A percentile compares a stretch with the other conserved stretches of the same genome.
Conservation (phyloP, 92 coral and sea anemone genomes). For the Umimayanthus chanpuru region DNA sequence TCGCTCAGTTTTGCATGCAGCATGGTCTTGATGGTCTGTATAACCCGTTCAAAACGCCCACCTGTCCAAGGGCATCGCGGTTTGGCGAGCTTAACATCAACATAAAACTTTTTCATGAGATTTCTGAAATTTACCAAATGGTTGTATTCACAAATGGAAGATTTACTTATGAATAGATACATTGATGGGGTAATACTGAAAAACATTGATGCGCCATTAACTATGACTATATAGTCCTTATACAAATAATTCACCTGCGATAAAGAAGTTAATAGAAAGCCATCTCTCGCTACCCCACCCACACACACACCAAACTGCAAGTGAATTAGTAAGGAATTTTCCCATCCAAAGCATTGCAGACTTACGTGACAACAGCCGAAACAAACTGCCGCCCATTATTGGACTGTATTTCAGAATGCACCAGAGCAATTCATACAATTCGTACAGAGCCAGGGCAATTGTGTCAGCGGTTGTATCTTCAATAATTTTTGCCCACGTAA, state of each 20-base stretch:
- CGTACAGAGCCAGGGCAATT: neutral
- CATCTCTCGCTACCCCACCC: too few relatives aligned
- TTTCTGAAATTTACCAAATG: too few relatives aligned
- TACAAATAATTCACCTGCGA: too few relatives aligned
- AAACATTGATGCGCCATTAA: too few relatives aligned
- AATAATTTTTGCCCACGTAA: neutral
- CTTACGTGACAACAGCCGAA: neutral
- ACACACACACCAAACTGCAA: too few relatives aligned
- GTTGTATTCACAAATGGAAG: too few relatives aligned
- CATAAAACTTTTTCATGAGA: constrained; percentile 13
- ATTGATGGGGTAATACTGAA: too few relatives aligned
- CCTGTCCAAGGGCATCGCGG: constrained; percentile 44
- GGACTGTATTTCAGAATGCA: neutral
- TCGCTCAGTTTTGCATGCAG: constrained; percentile 25
- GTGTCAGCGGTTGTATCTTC: neutral
- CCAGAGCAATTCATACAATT: neutral
- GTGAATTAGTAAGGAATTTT: too few relatives aligned
- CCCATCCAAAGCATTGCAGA: too few relatives aligned
- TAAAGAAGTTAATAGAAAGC: too few relatives aligned
- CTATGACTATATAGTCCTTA: too few relatives aligned
- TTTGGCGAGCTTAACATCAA: constrained; percentile 36
- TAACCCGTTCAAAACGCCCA: constrained; percentile 42
- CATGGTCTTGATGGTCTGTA: constrained; percentile 33
- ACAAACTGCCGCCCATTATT: neutral
- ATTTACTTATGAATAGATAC: too few relatives aligned